A percentile compares a stretch with the other conserved stretches of the same genome.
Evolutionary conservation across 2,113 vertebrate genomes (phyloP).

Genomic region (Oncorhynchus gorbuscha): DNA sequence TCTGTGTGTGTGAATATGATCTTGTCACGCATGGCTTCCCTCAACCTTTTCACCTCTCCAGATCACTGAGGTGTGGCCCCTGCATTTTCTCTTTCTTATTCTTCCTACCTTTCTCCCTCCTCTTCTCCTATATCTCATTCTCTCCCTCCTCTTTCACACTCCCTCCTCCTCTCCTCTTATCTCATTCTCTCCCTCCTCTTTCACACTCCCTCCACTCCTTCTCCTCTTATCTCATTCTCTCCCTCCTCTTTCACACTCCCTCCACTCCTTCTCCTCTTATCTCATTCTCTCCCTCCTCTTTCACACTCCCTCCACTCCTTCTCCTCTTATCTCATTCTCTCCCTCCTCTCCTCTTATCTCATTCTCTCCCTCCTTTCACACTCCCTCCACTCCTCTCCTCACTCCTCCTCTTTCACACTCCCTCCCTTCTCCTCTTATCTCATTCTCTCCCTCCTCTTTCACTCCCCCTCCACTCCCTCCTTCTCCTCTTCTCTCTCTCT

Average conservation of each 20-base stretch:
- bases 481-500: not conserved
- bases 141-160: not conserved
- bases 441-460: not conserved
- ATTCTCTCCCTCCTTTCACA: no score
- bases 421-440: conserved; percentile 4
- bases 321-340: not conserved
- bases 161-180: conserved; percentile 14
- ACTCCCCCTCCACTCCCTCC: conserved; percentile 3
- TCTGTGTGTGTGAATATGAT: not conserved
- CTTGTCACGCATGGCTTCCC: no score
- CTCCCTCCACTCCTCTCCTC: conserved; percentile 15
- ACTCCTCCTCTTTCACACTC: conserved; percentile 7
- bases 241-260: conserved; percentile 5
- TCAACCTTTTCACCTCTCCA: no score
- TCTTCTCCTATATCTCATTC: no score
- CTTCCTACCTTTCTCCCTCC: conserved; percentile 8
- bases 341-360: no score
- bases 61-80: no score
- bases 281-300: no score
- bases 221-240: not conserved
- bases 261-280: conserved; percentile 8
- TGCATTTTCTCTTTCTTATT: conserved; percentile 6
- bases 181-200: no score
- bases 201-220: conserved; percentile 19
- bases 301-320: conserved; percentile 19